phyloP scores from a whole-genome alignment of 1,140 invertebrate species.

The Caenorhabditis remanei region DNA sequence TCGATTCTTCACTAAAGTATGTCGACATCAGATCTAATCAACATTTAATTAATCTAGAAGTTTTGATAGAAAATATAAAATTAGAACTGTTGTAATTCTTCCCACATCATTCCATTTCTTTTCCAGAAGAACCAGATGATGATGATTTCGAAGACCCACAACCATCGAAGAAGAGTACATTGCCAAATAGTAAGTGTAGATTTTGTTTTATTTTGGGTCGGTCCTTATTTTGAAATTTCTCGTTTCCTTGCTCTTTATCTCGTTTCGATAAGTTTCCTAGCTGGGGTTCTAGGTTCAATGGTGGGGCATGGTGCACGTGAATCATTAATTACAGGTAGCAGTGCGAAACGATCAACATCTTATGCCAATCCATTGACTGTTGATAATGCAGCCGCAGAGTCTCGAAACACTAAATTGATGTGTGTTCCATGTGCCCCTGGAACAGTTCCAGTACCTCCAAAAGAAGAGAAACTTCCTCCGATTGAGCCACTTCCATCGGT shows the following conservation, averaged over 20 bases:
- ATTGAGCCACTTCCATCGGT: slow-evolving; percentile 42
- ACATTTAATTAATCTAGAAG: no score
- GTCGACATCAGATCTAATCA: no score
- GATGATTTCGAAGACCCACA: neutral
- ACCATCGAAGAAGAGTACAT: neutral
- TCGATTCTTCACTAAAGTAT: no score
- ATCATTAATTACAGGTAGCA: slow-evolving; percentile 26
- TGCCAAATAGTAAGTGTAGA: slow-evolving; percentile 10
- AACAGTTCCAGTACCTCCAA: slow-evolving; percentile 39
- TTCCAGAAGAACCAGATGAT: slow-evolving; percentile 41
- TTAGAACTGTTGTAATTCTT: no score
- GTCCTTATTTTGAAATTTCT: slow-evolving; percentile 13
- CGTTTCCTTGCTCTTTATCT: neutral
- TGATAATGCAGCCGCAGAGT: slow-evolving; percentile 24
- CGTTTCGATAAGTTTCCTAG: slow-evolving; percentile 34
- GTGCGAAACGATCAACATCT: slow-evolving; percentile 16
- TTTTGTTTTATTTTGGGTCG: neutral
- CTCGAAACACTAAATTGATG: slow-evolving; percentile 1
- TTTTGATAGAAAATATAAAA: no score
- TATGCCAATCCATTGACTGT: slow-evolving; percentile 32
- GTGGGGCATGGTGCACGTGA: slow-evolving; percentile 52
- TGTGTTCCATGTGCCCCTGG: slow-evolving; percentile 40
- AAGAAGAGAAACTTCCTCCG: slow-evolving; percentile 31
- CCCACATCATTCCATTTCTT: no score
- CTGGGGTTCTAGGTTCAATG: slow-evolving; percentile 27